Conservation (phyloP, 1,140 invertebrate genomes). For the Drosophila auraria region DNA sequence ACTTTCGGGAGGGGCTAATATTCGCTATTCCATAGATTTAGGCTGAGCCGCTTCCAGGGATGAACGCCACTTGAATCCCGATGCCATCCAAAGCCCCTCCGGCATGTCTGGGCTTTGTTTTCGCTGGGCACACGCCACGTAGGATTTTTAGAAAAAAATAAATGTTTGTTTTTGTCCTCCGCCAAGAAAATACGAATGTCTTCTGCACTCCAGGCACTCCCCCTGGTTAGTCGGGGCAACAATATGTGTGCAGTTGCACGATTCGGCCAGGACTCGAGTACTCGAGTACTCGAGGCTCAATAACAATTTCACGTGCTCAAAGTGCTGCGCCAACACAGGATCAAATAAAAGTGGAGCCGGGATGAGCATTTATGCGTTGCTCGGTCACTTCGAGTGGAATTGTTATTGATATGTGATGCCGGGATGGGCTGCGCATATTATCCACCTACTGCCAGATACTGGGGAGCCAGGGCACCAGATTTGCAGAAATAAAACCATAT, state of each 20-base stretch:
- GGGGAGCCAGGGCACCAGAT: neutral
- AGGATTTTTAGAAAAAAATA: slow-evolving; percentile 51
- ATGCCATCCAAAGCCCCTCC: neutral
- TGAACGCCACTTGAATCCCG: slow-evolving; percentile 44
- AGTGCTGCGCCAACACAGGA: slow-evolving; percentile 65
- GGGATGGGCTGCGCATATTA: neutral
- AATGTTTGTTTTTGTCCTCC: slow-evolving; percentile 20
- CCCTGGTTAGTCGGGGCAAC: neutral
- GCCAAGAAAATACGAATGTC: slow-evolving; percentile 19
- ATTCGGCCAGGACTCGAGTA: slow-evolving; percentile 4
- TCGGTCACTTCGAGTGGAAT: slow-evolving; percentile 17
- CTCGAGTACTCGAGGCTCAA: slow-evolving; percentile 29
- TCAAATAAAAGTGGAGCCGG: slow-evolving; percentile 52
- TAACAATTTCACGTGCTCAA: slow-evolving; percentile 61
- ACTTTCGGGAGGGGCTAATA: slow-evolving; percentile 7
- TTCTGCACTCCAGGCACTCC: neutral
- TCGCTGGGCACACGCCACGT: slow-evolving; percentile 32
- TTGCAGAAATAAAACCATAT: neutral
- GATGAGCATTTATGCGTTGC: slow-evolving; percentile 21
- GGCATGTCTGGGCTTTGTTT: slow-evolving; percentile 13
- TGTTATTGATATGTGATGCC: slow-evolving; percentile 17
- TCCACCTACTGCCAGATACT: neutral
- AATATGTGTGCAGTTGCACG: slow-evolving; percentile 18
- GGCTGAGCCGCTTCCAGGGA: slow-evolving; percentile 3
- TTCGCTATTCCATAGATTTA: slow-evolving; percentile 1